Evolutionary conservation across 2,113 vertebrate genomes (phyloP).

Genomic region (Cervus canadensis): DNA sequence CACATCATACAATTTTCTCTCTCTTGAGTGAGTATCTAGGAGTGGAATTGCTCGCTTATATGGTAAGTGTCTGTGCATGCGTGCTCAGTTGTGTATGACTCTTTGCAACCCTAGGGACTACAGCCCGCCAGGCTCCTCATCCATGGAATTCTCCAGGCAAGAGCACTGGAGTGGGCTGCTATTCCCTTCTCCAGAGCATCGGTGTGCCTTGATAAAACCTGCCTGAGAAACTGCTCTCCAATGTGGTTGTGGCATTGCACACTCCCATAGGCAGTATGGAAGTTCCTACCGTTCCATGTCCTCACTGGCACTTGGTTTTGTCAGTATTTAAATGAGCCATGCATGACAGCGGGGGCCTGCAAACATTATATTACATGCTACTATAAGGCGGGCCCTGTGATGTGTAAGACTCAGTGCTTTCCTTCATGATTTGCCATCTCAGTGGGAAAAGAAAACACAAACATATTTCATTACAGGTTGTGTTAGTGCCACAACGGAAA

Average conservation of each 20-base stretch:
- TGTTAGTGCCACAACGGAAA: neutral
- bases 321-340: neutral
- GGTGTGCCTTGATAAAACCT: neutral
- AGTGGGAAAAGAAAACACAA: neutral
- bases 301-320: neutral
- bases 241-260: fast-evolving
- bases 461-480: neutral
- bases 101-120: neutral
- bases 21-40: neutral
- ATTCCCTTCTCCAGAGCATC: neutral
- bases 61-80: neutral
- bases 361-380: neutral
- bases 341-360: neutral
- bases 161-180: neutral
- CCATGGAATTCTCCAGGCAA: neutral
- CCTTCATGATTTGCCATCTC: neutral
- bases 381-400: neutral
- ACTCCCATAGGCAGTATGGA: too few relatives aligned
- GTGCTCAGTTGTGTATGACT: neutral
- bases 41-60: neutral
- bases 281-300: too few relatives aligned
- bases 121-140: neutral
- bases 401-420: neutral
- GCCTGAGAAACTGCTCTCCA: neutral
- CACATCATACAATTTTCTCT: neutral